Percentiles rank a stretch among this genome's conserved stretches.
phyloP scores from a whole-genome alignment of 1,140 invertebrate genomes.

The Drosophila pachea region DNA sequence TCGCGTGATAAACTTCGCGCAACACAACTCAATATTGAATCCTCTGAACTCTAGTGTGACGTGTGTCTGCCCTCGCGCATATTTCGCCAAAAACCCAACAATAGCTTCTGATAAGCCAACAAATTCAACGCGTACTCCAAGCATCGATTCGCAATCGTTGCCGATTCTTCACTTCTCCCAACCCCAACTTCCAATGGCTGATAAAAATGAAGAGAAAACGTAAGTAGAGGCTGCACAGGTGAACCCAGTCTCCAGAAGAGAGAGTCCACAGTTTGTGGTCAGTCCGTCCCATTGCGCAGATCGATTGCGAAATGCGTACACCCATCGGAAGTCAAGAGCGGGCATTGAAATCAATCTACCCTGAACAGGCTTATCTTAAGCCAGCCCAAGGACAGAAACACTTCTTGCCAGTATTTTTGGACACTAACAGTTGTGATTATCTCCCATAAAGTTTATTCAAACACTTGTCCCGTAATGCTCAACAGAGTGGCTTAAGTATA shows the following conservation, averaged over 20 bases:
- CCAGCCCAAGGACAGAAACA: slow-evolving; percentile 9
- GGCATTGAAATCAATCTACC: slow-evolving; percentile 1
- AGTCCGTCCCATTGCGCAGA: not conserved
- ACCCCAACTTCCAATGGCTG: slow-evolving; percentile 43
- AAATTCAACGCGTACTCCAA: slow-evolving; percentile 35
- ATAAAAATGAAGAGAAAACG: slow-evolving; percentile 51
- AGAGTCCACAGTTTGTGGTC: no score
- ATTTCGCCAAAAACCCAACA: no score
- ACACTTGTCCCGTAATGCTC: slow-evolving; percentile 12
- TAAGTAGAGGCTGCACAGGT: slow-evolving; percentile 45
- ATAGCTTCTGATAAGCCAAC: slow-evolving; percentile 41
- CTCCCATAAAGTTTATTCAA: slow-evolving; percentile 31
- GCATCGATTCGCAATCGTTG: slow-evolving; percentile 22
- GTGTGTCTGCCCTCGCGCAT: slow-evolving; percentile 26
- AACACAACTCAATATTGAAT: slow-evolving; percentile 2
- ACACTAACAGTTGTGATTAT: not conserved
- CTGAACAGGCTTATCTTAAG: slow-evolving; percentile 5
- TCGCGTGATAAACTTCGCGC: slow-evolving; percentile 17
- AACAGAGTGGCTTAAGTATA: not conserved
- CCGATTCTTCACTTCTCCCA: slow-evolving; percentile 6
- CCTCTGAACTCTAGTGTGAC: slow-evolving; percentile 3
- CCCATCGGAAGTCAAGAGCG: not conserved
- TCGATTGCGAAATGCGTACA: not conserved
- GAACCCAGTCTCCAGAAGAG: slow-evolving; percentile 24
- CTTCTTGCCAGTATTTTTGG: not conserved